Evolutionary conservation across 2,888 invertebrate genomes (phyloP), one percentile per base, ranked within the genome.

Genomic region (Lydus trimaculatus): DNA sequence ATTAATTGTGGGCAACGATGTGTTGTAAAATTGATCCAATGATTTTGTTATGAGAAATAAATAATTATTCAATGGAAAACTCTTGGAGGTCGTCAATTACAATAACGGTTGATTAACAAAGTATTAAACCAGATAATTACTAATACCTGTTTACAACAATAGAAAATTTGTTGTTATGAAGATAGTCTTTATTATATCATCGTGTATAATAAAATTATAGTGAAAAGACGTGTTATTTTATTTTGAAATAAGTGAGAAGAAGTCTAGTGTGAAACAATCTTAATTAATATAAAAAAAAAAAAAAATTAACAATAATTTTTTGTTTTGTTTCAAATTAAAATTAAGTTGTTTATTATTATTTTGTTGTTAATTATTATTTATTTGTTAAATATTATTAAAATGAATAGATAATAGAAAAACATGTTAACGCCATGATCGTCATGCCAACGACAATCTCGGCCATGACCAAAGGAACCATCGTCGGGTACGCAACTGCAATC

Each of bases 401-500:
- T 71, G 73, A 68, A 72, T 70, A 69, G 75, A 75, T 75, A 72
- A 71, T 74, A 67, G 73, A 73, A 77, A 77, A 75, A 76, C 78
- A 75, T 77, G 74, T 74, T 74, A 77, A 76, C 76, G 73, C 74
- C 71, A 74, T 75, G 74, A 80, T 80, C 76, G 77, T 79, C 80
- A 81, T 81, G 80, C 80, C 80, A 80, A 80, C 79, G 75, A 76
- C 73, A 76, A 77, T 79, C 78, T 79, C 78, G 79, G 78, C 79
- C 79, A 77, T 80, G 79, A 80, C 79, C 78, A 78, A n/a, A n/a
- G n/a, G 74, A 78, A 73, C 76, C 72, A 74, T 75, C 76, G 73
- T 70, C 71, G 72, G 75, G 17, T 76, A 79, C 77, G 76, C 76
- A 78, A 76, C 75, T 76, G 75, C 75, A 79, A 80, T 80, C 80